Evolutionary conservation across 2,888 invertebrate species (phyloP).

Genomic region (Apotomis turbidana): DNA sequence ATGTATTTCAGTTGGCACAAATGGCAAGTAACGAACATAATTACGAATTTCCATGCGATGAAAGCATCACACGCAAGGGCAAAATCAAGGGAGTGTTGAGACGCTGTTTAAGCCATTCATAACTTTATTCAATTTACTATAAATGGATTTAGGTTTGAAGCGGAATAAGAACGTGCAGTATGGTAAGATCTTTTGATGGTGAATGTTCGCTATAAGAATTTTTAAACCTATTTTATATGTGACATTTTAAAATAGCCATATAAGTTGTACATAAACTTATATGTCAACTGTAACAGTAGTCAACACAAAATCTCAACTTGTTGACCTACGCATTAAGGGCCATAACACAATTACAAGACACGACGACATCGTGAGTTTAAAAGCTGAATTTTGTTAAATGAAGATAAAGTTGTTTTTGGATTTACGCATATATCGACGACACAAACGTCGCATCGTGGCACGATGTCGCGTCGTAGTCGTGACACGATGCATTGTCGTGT

Average conservation of each 20-base stretch:
- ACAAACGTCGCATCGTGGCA: too few species aligned
- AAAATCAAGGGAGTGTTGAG: slow-evolving; percentile 32
- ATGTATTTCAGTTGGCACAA: slow-evolving; percentile 32
- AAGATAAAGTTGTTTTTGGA: too few species aligned
- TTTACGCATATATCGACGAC: too few species aligned
- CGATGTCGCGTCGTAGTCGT: too few species aligned
- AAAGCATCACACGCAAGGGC: slow-evolving; percentile 36
- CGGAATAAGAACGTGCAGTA: neutral
- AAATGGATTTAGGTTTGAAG: neutral
- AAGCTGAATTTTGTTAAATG: too few species aligned
- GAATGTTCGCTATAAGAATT: neutral
- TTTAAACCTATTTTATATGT: neutral
- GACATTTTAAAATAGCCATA: neutral
- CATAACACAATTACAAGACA: too few species aligned
- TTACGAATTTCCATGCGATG: slow-evolving; percentile 39
- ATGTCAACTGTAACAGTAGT: too few species aligned
- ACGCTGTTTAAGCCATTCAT: slow-evolving; percentile 35
- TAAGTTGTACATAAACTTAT: too few species aligned
- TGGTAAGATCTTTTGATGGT: neutral
- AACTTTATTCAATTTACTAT: slow-evolving; percentile 30
- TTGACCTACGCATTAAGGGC: too few species aligned
- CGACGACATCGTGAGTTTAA: too few species aligned
- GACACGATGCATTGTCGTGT: too few species aligned
- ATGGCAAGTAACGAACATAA: slow-evolving; percentile 38
- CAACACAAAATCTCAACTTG: too few species aligned